Evolutionary conservation across 1,140 invertebrate species (phyloP).

Genomic region (Leptinotarsa texana): DNA sequence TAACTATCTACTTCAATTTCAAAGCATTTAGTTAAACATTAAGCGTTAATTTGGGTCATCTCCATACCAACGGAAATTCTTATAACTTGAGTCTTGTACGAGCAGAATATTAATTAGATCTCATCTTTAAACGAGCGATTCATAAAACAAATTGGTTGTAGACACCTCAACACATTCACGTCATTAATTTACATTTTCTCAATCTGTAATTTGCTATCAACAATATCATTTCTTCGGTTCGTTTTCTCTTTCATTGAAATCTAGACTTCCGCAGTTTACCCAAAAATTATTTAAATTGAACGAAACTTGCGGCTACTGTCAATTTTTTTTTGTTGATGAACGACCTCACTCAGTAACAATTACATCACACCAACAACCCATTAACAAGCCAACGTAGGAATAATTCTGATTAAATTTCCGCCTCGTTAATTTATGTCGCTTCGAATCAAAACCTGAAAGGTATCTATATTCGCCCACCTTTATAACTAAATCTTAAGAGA

Average conservation of each 20-base stretch:
- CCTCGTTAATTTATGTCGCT: slow-evolving; percentile 8
- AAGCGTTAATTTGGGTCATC: too few species aligned
- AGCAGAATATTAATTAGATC: too few species aligned
- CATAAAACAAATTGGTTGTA: too few species aligned
- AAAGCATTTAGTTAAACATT: too few species aligned
- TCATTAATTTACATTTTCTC: neutral
- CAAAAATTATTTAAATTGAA: neutral
- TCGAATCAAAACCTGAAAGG: slow-evolving; percentile 1
- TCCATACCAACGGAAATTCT: too few species aligned
- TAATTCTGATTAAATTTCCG: slow-evolving; percentile 6
- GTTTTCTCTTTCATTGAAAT: neutral
- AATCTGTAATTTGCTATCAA: neutral
- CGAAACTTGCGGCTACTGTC: neutral
- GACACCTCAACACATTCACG: neutral
- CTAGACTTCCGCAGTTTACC: neutral
- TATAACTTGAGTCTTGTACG: too few species aligned
- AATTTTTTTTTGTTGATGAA: neutral
- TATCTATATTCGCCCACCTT: neutral
- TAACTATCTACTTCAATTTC: too few species aligned
- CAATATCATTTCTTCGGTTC: neutral
- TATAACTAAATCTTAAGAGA: neutral
- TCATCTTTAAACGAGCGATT: too few species aligned
- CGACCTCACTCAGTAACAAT: neutral
- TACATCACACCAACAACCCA: slow-evolving; percentile 5
- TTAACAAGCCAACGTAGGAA: slow-evolving; percentile 5